phyloP scores from a whole-genome alignment of 2,888 invertebrate genomes.

The Pachydiplax longipennis region DNA sequence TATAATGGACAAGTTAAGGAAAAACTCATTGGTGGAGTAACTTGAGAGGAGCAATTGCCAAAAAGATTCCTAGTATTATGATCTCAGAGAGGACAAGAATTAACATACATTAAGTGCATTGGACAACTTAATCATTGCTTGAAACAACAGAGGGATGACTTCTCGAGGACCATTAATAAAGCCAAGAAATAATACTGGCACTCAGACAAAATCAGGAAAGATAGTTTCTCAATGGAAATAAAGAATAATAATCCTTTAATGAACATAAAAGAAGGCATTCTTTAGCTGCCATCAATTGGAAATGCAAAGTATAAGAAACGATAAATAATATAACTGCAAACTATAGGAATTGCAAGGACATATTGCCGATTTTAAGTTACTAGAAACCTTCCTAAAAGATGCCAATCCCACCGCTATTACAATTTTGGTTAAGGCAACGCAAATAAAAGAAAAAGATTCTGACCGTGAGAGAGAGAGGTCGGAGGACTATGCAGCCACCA shows the following conservation, averaged over 20 bases:
- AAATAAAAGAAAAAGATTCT: constrained; percentile 26
- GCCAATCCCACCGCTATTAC: background rate
- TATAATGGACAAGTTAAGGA: background rate
- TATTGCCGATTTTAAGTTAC: background rate
- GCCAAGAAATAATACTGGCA: constrained; percentile 14
- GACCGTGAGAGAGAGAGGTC: constrained; percentile 30
- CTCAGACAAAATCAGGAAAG: background rate
- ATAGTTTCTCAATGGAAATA: background rate
- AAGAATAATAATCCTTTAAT: background rate
- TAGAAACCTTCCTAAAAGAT: background rate
- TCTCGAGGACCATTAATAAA: background rate
- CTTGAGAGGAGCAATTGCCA: constrained; percentile 10
- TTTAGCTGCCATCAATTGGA: background rate
- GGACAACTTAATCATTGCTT: background rate
- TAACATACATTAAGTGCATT: background rate
- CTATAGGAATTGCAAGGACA: background rate
- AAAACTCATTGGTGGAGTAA: background rate
- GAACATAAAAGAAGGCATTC: background rate
- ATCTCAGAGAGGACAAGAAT: constrained; percentile 1
- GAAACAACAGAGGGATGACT: background rate
- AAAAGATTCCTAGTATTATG: background rate
- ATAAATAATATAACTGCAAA: background rate
- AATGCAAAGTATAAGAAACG: background rate
- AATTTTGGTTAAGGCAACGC: constrained; percentile 3
- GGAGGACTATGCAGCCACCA: constrained; percentile 38